A percentile compares a stretch with the other conserved stretches of the same genome.
phyloP scores from a whole-genome alignment of 2,797 vertebrate genomes.

The Hyperoplus lanceolatus region DNA sequence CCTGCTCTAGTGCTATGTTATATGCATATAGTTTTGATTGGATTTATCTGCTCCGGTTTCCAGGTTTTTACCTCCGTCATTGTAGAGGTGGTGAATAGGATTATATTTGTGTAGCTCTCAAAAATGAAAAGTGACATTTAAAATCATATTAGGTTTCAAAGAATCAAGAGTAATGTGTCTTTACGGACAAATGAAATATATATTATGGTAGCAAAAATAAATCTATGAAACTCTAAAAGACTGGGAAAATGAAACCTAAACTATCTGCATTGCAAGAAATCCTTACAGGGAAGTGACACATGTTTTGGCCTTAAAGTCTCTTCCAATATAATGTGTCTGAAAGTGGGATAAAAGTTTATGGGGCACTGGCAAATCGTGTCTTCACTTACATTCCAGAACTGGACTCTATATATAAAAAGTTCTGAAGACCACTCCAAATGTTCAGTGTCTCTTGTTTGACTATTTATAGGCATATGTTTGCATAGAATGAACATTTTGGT shows the following conservation, averaged over 20 bases:
- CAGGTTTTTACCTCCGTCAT: background rate
- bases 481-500: too few relatives aligned
- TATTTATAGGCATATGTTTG: too few relatives aligned
- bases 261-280: background rate
- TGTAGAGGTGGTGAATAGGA: background rate
- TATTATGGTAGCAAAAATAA: background rate
- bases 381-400: slow-evolving; percentile 4
- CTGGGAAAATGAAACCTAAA: background rate
- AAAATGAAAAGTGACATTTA: background rate
- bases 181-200: background rate
- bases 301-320: slow-evolving; percentile 2
- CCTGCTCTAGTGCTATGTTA: background rate
- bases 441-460: too few relatives aligned
- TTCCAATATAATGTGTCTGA: background rate
- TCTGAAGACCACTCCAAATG: too few relatives aligned
- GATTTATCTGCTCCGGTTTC: background rate
- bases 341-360: slow-evolving; percentile 24
- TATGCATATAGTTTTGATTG: background rate
- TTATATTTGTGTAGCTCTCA: background rate
- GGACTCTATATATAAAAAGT: background rate
- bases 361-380: slow-evolving; percentile 12
- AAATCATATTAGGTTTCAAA: background rate
- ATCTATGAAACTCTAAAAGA: background rate
- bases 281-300: background rate
- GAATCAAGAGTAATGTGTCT: background rate